Evolutionary conservation across 2,797 vertebrate species (phyloP).

Genomic region (Mareca strepera): DNA sequence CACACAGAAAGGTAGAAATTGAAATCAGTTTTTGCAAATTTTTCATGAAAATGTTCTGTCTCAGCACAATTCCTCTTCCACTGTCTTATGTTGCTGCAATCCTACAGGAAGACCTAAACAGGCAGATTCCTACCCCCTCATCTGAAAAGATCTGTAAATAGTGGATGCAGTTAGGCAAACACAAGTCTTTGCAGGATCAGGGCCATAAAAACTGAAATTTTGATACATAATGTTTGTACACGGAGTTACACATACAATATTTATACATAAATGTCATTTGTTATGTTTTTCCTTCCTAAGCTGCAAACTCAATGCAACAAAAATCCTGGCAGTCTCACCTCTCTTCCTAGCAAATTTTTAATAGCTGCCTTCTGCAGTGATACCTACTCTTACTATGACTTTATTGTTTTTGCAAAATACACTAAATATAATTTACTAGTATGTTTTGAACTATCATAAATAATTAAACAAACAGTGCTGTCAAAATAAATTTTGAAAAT

Average conservation of each 20-base stretch:
- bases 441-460: constrained; percentile 8
- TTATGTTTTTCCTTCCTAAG: neutral
- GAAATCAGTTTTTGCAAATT: neutral
- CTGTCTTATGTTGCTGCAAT: neutral
- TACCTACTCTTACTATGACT: neutral
- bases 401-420: neutral
- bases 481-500: neutral
- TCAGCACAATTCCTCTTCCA: neutral
- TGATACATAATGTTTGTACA: neutral
- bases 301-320: neutral
- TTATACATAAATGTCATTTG: neutral
- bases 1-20: neutral
- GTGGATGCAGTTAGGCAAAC: neutral
- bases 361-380: constrained; percentile 25
- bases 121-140: neutral
- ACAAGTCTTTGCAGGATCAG: neutral
- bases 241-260: neutral
- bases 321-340: constrained; percentile 15
- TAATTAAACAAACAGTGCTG: constrained; percentile 9
- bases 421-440: neutral
- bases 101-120: neutral
- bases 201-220: neutral
- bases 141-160: neutral
- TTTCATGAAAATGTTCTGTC: neutral
- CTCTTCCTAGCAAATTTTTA: constrained; percentile 24